A percentile compares a stretch with the other conserved stretches of the same genome.
Conservation (phyloP, 2,113 vertebrate species). For the Chaetops frenatus region DNA sequence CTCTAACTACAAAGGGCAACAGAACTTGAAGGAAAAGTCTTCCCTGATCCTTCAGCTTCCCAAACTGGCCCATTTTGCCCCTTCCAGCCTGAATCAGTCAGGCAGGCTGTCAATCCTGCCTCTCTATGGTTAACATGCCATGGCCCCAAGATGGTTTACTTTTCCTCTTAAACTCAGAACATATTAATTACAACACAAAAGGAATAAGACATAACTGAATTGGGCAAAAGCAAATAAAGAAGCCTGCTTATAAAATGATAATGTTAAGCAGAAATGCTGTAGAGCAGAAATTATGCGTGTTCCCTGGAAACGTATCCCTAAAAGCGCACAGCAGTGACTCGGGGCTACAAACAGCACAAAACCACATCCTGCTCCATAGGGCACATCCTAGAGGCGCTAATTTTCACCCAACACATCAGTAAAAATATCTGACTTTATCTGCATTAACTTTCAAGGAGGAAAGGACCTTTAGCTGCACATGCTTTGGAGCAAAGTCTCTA, state of each 20-base stretch:
- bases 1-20: not conserved
- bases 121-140: not conserved
- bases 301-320: not conserved
- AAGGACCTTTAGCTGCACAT: not conserved
- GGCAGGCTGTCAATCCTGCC: not conserved
- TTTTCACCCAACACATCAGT: not conserved
- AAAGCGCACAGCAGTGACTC: not conserved
- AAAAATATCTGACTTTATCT: not conserved
- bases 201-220: not conserved
- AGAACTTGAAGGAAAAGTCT: not conserved
- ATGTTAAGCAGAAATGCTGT: not conserved
- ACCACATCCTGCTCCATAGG: not conserved
- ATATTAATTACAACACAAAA: constrained; percentile 13
- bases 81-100: not conserved
- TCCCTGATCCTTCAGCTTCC: not conserved
- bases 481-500: not conserved
- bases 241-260: not conserved
- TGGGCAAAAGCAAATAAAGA: constrained; percentile 24
- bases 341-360: not conserved
- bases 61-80: not conserved
- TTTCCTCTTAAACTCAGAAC: not conserved
- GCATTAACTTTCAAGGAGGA: not conserved
- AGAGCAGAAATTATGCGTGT: not conserved
- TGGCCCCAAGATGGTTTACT: not conserved
- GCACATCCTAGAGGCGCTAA: not conserved